These are phyloP conservation scores for Tridacna gigas DNA, from an alignment of 2,888 invertebrate species.

Conservation along the genomic window DNA sequence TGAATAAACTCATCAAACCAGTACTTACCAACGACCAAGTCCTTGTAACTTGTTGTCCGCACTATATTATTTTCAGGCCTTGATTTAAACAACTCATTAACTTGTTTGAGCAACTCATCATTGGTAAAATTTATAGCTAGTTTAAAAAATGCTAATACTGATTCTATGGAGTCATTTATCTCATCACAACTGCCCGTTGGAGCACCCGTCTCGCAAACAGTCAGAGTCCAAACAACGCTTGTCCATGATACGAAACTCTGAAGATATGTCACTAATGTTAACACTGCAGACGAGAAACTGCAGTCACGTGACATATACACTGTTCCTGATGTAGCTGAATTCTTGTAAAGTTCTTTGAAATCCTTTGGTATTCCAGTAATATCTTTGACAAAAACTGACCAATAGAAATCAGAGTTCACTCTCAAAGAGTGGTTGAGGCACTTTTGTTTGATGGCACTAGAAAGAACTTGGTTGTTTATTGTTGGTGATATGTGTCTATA, in stretches of 20 bases:
- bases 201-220: conserved; percentile 5
- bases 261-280: conserved; percentile 14
- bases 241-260: conserved; percentile 22
- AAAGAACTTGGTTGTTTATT: background rate
- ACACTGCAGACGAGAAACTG: conserved; percentile 1
- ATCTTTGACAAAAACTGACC: background rate
- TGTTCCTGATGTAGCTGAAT: background rate
- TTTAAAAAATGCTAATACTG: conserved; percentile 28
- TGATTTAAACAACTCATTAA: background rate
- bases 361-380: background rate
- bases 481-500: background rate
- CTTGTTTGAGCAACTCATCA: conserved; percentile 15
- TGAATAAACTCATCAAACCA: no score
- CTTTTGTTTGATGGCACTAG: background rate
- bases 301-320: conserved; percentile 13
- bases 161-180: conserved; percentile 16
- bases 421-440: background rate
- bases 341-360: background rate
- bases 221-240: conserved; percentile 22
- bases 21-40: conserved; percentile 33
- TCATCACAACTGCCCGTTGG: background rate
- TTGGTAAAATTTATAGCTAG: conserved; percentile 28
- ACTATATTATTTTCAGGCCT: conserved; percentile 15
- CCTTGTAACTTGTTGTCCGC: conserved; percentile 21
- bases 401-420: background rate